Conservation (phyloP, 2,888 invertebrate species). For the Ophonus ardosiacus region DNA sequence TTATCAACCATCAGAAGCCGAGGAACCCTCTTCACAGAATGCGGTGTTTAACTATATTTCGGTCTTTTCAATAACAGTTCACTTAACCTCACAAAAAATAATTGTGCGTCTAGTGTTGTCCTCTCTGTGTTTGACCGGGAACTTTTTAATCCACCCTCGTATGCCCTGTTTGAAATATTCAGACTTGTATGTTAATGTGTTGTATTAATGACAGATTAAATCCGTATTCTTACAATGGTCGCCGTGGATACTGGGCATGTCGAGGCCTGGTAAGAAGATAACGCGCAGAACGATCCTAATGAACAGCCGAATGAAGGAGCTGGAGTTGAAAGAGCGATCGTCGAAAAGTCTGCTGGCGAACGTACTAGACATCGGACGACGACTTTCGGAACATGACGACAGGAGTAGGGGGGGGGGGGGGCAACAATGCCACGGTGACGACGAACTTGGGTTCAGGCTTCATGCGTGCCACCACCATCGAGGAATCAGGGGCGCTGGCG, state of each 20-base stretch:
- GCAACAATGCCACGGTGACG: conserved; percentile 73
- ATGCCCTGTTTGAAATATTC: too few relatives aligned
- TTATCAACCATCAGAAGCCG: background rate
- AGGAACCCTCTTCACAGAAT: too few relatives aligned
- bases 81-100: background rate
- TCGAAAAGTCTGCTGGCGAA: conserved; percentile 96
- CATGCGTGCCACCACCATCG: conserved; percentile 88
- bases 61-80: too few relatives aligned
- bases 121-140: too few relatives aligned
- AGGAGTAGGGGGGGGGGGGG: conserved; percentile 84
- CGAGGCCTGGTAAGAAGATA: conserved; percentile 96
- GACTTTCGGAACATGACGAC: conserved; percentile 90
- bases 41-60: too few relatives aligned
- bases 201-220: conserved; percentile 82
- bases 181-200: background rate
- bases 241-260: conserved; percentile 97
- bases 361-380: conserved; percentile 96
- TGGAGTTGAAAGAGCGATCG: conserved; percentile 95
- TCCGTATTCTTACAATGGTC: conserved; percentile 97
- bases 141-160: too few relatives aligned
- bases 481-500: conserved; percentile 76
- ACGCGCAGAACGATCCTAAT: conserved; percentile 93
- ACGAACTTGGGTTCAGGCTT: conserved; percentile 76
- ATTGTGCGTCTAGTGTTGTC: background rate
- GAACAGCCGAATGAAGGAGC: conserved; percentile 93